Conservation (phyloP, 2,888 invertebrate genomes). For the Leptinotarsa rubiginosa region DNA sequence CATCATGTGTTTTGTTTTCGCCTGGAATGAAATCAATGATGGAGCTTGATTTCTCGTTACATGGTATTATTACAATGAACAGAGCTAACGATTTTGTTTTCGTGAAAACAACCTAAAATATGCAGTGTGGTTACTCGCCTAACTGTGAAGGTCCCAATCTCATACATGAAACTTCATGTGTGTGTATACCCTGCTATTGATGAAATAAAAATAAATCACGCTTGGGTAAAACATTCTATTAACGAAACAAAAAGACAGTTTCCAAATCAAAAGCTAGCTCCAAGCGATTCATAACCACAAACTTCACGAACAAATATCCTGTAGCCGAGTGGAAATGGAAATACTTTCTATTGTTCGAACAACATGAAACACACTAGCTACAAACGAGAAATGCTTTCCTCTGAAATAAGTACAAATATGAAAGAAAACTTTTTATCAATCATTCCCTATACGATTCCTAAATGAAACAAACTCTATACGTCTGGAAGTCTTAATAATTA, state of each 20-base stretch:
- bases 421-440: conserved; percentile 48
- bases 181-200: background rate
- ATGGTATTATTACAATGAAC: no score
- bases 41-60: no score
- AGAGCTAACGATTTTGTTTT: no score
- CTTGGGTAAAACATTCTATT: background rate
- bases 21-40: no score
- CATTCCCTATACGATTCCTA: conserved; percentile 48
- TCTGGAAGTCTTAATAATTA: conserved; percentile 52
- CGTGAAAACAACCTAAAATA: no score
- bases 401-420: conserved; percentile 47
- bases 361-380: conserved; percentile 10
- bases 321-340: conserved; percentile 16
- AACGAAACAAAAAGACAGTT: conserved; percentile 3
- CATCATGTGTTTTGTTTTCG: no score
- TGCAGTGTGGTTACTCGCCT: no score
- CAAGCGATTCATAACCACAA: conserved; percentile 6
- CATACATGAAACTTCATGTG: background rate
- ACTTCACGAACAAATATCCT: conserved; percentile 20
- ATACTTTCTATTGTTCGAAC: conserved; percentile 23
- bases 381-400: conserved; percentile 21
- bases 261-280: background rate
- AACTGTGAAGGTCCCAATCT: no score
- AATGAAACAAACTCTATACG: conserved; percentile 50
- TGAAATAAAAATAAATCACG: background rate